phyloP scores from a whole-genome alignment of 2,113 vertebrate genomes.

The Syngnathus typhle region DNA sequence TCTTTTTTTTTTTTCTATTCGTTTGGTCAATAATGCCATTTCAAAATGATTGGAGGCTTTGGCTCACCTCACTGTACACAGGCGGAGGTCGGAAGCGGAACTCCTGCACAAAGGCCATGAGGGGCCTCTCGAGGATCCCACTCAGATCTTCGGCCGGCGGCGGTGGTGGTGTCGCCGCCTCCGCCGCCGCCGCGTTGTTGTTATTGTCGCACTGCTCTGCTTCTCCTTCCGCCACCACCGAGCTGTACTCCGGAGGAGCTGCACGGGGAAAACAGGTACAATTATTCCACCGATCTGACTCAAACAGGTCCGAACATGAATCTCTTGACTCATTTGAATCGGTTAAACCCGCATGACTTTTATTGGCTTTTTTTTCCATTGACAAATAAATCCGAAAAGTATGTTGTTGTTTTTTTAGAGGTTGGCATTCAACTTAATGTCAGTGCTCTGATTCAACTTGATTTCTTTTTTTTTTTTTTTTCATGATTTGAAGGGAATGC shows the following conservation, averaged over 20 bases:
- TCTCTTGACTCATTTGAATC: constrained; percentile 35
- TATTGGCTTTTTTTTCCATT: not conserved
- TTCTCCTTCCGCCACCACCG: constrained; percentile 76
- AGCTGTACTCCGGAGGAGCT: constrained; percentile 90
- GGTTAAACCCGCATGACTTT: constrained; percentile 10
- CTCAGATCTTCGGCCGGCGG: constrained; percentile 62
- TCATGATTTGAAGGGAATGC: not conserved
- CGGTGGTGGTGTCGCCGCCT: not conserved
- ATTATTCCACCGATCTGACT: constrained; percentile 27
- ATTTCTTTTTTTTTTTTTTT: not conserved
- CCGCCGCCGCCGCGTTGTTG: constrained; percentile 26
- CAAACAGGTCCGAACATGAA: constrained; percentile 23
- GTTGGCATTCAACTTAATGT: constrained; percentile 11
- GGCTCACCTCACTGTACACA: constrained; percentile 85
- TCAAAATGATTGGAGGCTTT: not conserved
- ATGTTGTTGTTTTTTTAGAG: constrained; percentile 6
- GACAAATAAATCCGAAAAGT: constrained; percentile 13
- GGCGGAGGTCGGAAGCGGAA: constrained; percentile 89
- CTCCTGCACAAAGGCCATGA: constrained; percentile 86
- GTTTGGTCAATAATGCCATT: no score
- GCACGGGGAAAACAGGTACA: not conserved
- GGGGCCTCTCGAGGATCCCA: constrained; percentile 73
- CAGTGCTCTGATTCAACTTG: not conserved
- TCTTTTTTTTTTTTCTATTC: no score
- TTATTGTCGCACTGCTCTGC: constrained; percentile 43